A percentile compares a stretch with the other conserved stretches of the same genome.
phyloP scores from a whole-genome alignment of 2,797 vertebrate genomes.

The Enteromius anoplus region DNA sequence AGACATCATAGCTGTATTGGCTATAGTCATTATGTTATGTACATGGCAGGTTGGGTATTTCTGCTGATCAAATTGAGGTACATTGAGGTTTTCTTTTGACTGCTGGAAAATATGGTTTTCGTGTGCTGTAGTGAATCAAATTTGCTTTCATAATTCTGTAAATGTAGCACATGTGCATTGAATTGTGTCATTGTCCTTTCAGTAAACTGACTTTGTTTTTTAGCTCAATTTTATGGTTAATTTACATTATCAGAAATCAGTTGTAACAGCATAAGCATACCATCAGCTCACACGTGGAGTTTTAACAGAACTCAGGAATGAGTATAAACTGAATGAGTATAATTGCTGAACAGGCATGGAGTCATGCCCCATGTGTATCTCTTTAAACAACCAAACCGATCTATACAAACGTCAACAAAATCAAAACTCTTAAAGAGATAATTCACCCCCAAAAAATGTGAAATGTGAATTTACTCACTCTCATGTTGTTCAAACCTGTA shows the following conservation, averaged over 20 bases:
- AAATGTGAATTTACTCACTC: background rate
- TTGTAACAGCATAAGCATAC: background rate
- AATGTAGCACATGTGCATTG: background rate
- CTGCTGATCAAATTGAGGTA: background rate
- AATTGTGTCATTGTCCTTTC: background rate
- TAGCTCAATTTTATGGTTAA: background rate
- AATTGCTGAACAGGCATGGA: background rate
- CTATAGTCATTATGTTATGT: conserved; percentile 1
- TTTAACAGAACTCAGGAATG: background rate
- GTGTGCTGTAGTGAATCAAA: background rate
- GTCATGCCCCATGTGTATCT: background rate
- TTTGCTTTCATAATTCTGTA: background rate
- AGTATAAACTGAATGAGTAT: background rate
- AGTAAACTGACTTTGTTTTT: background rate
- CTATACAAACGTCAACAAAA: background rate
- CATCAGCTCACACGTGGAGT: background rate
- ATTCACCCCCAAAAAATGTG: background rate
- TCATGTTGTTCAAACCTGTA: background rate
- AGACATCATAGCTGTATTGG: background rate
- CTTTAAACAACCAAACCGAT: background rate
- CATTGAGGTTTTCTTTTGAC: background rate
- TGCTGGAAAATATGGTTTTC: background rate
- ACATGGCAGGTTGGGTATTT: background rate
- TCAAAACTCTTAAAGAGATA: background rate
- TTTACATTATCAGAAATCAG: background rate